Evolutionary conservation across 2,888 invertebrate genomes (phyloP).

Genomic region (Lithophane socia): DNA sequence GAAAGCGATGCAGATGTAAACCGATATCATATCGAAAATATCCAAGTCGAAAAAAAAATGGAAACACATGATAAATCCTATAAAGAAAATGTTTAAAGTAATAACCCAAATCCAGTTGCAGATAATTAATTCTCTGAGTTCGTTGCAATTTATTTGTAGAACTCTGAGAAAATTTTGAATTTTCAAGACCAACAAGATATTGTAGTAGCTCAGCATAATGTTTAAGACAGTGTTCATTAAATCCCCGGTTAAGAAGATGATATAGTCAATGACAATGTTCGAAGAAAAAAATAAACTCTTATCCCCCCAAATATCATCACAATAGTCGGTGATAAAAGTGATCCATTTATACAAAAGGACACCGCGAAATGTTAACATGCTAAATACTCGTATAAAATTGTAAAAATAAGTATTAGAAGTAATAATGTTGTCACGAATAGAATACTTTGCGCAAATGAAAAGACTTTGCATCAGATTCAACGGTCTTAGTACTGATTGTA

Average conservation of each 20-base stretch:
- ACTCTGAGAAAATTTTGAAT: slow-evolving; percentile 9
- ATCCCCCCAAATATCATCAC: too few relatives aligned
- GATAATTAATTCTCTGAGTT: not conserved
- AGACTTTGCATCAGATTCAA: slow-evolving; percentile 29
- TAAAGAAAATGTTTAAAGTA: slow-evolving; percentile 4
- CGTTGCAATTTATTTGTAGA: slow-evolving; percentile 1
- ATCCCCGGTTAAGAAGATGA: slow-evolving; percentile 7
- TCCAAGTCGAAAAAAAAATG: not conserved
- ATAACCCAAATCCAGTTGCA: slow-evolving; percentile 20
- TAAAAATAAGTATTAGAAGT: slow-evolving; percentile 20
- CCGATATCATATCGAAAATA: not conserved
- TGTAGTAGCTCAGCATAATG: not conserved
- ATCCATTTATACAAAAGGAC: not conserved
- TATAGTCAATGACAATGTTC: not conserved
- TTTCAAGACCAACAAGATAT: too few relatives aligned
- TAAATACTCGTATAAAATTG: not conserved
- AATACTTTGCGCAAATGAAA: slow-evolving; percentile 2
- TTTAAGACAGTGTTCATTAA: not conserved
- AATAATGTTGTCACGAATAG: slow-evolving; percentile 10
- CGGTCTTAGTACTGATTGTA: slow-evolving; percentile 31
- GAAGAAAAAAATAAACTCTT: too few relatives aligned
- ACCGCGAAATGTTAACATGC: not conserved
- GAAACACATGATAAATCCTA: not conserved
- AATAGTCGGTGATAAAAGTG: not conserved
- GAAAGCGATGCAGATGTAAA: not conserved